Conservation (phyloP, 2,797 vertebrate species). For the Clarias pachynema region DNA sequence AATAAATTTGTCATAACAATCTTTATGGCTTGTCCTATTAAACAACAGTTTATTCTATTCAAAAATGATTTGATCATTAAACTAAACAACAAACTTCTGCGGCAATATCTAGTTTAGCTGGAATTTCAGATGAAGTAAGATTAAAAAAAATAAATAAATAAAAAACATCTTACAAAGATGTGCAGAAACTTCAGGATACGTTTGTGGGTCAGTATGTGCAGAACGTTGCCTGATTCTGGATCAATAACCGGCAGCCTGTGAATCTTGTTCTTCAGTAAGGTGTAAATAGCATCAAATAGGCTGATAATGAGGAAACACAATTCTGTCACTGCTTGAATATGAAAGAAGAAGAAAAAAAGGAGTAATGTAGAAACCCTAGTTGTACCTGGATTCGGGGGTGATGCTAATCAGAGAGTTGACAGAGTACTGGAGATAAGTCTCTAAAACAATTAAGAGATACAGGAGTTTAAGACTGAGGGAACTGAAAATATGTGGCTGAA, state of each 20-base stretch:
- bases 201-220: conserved; percentile 99
- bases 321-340: conserved; percentile 48
- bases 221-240: conserved; percentile 93
- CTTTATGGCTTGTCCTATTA: neutral
- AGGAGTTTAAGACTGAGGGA: conserved; percentile 60
- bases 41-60: neutral
- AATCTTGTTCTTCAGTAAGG: conserved; percentile 97
- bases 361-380: neutral
- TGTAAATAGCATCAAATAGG: conserved; percentile 96
- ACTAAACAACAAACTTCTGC: neutral
- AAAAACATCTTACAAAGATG: conserved; percentile 87
- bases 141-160: neutral
- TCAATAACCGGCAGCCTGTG: conserved; percentile 97
- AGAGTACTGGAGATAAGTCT: conserved; percentile 92
- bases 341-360: conserved; percentile 12
- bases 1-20: neutral
- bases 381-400: conserved; percentile 94
- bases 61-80: neutral
- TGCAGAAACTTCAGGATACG: conserved; percentile 99
- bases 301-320: conserved; percentile 68
- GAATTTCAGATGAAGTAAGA: neutral
- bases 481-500: neutral
- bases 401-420: conserved; percentile 95
- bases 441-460: conserved; percentile 66
- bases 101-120: too few relatives aligned